phyloP scores from a whole-genome alignment of 2,113 vertebrate genomes.

The Hemicordylus capensis region DNA sequence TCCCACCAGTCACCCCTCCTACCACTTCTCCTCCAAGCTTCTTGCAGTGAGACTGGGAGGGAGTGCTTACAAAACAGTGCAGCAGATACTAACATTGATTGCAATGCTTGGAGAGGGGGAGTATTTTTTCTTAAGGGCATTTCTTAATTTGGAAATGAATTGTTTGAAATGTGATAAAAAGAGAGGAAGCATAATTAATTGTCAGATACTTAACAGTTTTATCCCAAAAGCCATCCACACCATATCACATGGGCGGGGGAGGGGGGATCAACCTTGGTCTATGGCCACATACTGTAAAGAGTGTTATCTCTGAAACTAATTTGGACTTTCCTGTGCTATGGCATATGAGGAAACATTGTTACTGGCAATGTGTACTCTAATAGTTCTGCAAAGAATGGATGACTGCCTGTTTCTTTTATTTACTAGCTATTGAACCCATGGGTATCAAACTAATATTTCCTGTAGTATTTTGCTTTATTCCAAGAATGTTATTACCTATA shows the following conservation, averaged over 20 bases:
- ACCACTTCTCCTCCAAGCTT: no score
- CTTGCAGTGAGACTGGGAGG: no score
- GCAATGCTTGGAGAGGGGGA: no score
- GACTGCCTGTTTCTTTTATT: constrained; percentile 29
- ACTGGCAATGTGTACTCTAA: constrained; percentile 24
- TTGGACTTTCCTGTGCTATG: neutral
- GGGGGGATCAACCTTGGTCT: neutral
- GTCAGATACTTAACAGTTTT: neutral
- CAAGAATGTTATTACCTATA: constrained; percentile 33
- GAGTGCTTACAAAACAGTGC: no score
- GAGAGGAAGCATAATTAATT: neutral
- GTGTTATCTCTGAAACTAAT: constrained; percentile 24
- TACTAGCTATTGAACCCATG: constrained; percentile 19
- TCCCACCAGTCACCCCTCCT: no score
- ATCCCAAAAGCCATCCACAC: neutral
- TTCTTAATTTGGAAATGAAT: no score
- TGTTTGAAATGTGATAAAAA: neutral
- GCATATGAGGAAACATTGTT: constrained; percentile 35
- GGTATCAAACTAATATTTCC: constrained; percentile 35
- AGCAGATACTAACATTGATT: no score
- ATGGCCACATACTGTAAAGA: constrained; percentile 22
- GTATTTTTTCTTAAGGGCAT: no score
- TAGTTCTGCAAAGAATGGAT: constrained; percentile 46
- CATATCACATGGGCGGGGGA: neutral
- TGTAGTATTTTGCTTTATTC: neutral